Evolutionary conservation across 2,797 vertebrate genomes (phyloP).

Genomic region (Cossypha niveicapilla): DNA sequence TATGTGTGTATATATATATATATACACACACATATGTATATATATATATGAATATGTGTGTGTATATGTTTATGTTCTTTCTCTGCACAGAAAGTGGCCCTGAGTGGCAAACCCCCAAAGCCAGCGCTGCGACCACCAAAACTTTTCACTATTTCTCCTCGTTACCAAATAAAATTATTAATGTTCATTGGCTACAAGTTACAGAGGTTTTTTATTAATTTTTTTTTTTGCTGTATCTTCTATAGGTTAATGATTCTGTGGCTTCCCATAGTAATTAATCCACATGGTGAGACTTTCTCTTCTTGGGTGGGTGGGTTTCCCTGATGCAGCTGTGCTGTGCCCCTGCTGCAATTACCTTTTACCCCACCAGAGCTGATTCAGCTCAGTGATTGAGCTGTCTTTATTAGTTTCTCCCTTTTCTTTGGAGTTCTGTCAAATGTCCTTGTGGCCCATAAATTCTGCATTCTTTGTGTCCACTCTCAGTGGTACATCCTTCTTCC

Average conservation of each 20-base stretch:
- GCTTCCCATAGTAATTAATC: not conserved
- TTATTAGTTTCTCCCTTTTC: not conserved
- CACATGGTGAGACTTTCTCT: too few relatives aligned
- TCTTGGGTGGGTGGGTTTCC: not conserved
- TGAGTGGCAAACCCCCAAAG: not conserved
- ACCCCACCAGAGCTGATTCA: accelerated
- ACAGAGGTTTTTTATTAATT: too few relatives aligned
- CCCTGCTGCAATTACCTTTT: not conserved
- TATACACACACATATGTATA: too few relatives aligned
- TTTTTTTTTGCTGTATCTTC: too few relatives aligned
- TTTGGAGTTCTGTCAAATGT: not conserved
- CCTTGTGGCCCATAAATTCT: not conserved
- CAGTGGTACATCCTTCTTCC: not conserved
- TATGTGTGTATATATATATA: too few relatives aligned
- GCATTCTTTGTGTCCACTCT: accelerated
- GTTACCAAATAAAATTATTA: not conserved
- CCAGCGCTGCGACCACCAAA: not conserved
- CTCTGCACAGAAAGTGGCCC: accelerated
- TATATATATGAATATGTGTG: too few relatives aligned
- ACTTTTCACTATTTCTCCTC: not conserved
- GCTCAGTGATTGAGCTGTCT: not conserved
- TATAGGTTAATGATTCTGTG: not conserved
- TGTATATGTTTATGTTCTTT: not conserved
- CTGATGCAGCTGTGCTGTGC: not conserved
- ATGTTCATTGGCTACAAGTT: not conserved